Evolutionary conservation across 1,140 invertebrate species (phyloP), one percentile per base, ranked within the genome.

Genomic region (Aphidius ervi): DNA sequence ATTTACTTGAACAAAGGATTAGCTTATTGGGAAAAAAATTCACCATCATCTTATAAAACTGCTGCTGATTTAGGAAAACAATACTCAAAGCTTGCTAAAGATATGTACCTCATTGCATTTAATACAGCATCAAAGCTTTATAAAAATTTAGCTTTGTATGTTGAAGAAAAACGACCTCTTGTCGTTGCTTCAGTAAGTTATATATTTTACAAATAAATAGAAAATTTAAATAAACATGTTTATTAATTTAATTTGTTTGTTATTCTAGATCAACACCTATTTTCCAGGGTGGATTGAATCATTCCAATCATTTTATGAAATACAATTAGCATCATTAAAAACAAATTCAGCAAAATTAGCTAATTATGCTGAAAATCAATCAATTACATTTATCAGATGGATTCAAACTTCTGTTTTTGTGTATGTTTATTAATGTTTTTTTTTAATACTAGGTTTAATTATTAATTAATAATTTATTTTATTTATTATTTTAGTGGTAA

Each of bases 341-440:
- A 65, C 52, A 45, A 78, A 74, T 45, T 74, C 73, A 48, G 64
- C 66, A 39, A 52, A 68, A 16, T 58, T 70, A 6, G 67, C 61
- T 43, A 72, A 80, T 50, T 70, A 72, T 63, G 43, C 74, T 56
- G 65, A 73, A 47, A 73, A 75, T 61, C 66, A 72, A 63, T 75
- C 73, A 43, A 61, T 52, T 37, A 64, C 60, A 49, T 70, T 67
- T 56, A 61, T 74, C 43, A 62, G 67, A 45, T 81, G 88, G 80
- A 77, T 90, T 66, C 83, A 84, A 73, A 86, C 84, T 43, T 88
- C 89, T 78, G 85, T 91, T 52, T 88, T 91, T 79, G 80, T 90
- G 89, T 91, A 83, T 88, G 88, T 48, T 37, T 6, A 37, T 6
- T 5, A 49, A 49, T 52, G 1, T 50, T 3, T 5, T 23, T 10